Evolutionary conservation across 2,888 invertebrate species (phyloP), one percentile per base, ranked within the genome.

Genomic region (Noctua pronuba): DNA sequence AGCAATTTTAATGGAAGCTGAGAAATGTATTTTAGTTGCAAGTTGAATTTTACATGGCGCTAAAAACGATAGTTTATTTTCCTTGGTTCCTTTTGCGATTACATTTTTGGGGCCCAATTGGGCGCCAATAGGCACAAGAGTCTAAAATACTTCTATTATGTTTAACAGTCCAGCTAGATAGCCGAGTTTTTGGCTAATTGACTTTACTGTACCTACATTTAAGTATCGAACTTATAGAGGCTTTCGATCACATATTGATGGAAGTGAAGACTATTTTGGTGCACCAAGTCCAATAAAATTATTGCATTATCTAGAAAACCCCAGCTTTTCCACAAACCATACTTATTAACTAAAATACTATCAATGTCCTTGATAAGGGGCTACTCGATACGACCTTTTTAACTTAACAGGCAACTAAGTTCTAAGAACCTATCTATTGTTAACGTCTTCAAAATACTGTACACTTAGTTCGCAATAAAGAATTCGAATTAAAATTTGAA

Each of bases 81-180:
- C 5, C 13, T 24, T 41, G 5, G 6, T 55, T 44, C 13, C 18
- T 49, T 28, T 55, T 77, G n/a, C 2, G 21, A 1, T 16, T 21
- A 16, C 21, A 16, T 21, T 28, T 41, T 62, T 24, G 24, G 18
- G 44, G 21, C 44, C 76, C 79, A 68, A 1, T 58, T 55, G 79
- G 69, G 68, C 68, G 79, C 79, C 76, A 76, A 62, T 24, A 75
- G 10, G 18, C 18, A 58, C 16, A 31, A 18, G 1, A 52, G 4
- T 7, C 5, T n/a, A 35, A 28, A 44, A 66, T 16, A n/a, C 31
- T 11, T 16, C 24, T 44, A 31, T 3, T 24, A 49, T 38, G 16
- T 38, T 2, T 66, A n/a, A n/a, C 2, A 69, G 13, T 46, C 13
- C 1, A 68, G 24, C 31, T 31, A 69, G 18, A 16, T 13, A n/a